Evolutionary conservation across 2,888 invertebrate species (phyloP).

Genomic region (Tubulanus polymorphus): DNA sequence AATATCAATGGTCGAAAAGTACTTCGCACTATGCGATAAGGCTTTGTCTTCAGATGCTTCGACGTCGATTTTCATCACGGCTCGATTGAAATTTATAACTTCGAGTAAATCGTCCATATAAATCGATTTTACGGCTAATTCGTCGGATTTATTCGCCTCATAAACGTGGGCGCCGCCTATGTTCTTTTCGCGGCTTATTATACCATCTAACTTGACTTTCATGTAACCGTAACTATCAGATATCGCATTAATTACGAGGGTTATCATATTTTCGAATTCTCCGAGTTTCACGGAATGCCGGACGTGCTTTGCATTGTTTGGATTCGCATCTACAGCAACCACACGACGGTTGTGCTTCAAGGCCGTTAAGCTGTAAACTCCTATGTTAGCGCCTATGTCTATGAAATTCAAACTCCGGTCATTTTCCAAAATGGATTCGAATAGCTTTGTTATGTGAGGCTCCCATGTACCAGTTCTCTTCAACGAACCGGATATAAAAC

Average conservation of each 20-base stretch:
- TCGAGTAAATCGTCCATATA: constrained; percentile 29
- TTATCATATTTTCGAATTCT: constrained; percentile 23
- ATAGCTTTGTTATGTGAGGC: constrained; percentile 31
- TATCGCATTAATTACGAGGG: constrained; percentile 29
- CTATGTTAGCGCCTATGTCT: constrained; percentile 48
- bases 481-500: constrained; percentile 34
- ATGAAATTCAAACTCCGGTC: constrained; percentile 25
- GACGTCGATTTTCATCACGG: constrained; percentile 36
- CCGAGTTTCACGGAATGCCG: constrained; percentile 25
- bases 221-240: no score
- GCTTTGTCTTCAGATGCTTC: constrained; percentile 42
- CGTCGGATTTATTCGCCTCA: background rate
- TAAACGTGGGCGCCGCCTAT: background rate
- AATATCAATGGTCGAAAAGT: constrained; percentile 27
- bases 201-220: no score
- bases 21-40: constrained; percentile 23
- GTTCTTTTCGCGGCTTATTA: no score
- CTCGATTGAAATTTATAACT: constrained; percentile 21
- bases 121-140: constrained; percentile 6
- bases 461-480: constrained; percentile 38
- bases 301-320: constrained; percentile 24
- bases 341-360: constrained; percentile 36
- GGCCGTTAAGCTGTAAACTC: constrained; percentile 40
- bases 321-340: constrained; percentile 44
- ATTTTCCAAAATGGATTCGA: constrained; percentile 15